Percentiles rank a stretch among this genome's conserved stretches.
These are phyloP conservation scores for Channa maculata DNA, from an alignment of 2,113 vertebrate species.

Conservation along the genomic window DNA sequence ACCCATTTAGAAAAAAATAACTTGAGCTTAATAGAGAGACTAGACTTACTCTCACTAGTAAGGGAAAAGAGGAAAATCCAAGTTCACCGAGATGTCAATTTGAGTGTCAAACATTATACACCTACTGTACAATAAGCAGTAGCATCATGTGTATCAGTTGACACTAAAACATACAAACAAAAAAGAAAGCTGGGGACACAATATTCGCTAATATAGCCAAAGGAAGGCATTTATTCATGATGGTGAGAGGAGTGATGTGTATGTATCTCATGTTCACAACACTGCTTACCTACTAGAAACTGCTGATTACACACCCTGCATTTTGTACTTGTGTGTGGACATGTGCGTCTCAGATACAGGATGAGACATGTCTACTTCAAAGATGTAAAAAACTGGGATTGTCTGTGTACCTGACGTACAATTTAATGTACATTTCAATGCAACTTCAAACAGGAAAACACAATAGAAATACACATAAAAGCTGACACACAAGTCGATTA, in stretches of 20 bases:
- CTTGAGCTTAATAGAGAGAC: no score
- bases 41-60: no score
- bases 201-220: background rate
- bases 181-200: background rate
- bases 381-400: constrained; percentile 48
- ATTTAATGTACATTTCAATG: constrained; percentile 35
- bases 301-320: constrained; percentile 35
- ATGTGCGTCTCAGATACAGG: constrained; percentile 51
- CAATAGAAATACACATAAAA: constrained; percentile 37
- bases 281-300: constrained; percentile 35
- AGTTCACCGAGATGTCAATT: no score
- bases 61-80: no score
- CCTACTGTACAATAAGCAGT: background rate
- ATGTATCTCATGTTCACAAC: constrained; percentile 28
- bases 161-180: constrained; percentile 1
- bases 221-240: background rate
- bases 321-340: background rate
- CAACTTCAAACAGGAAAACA: constrained; percentile 37
- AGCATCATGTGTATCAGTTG: background rate
- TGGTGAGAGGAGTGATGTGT: constrained; percentile 15
- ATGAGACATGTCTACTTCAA: constrained; percentile 59
- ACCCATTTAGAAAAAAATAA: no score
- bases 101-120: no score
- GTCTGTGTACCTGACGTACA: constrained; percentile 43
- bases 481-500: constrained; percentile 30